Evolutionary conservation across 1,140 invertebrate genomes (phyloP).

Genomic region (Cydia pomonella): DNA sequence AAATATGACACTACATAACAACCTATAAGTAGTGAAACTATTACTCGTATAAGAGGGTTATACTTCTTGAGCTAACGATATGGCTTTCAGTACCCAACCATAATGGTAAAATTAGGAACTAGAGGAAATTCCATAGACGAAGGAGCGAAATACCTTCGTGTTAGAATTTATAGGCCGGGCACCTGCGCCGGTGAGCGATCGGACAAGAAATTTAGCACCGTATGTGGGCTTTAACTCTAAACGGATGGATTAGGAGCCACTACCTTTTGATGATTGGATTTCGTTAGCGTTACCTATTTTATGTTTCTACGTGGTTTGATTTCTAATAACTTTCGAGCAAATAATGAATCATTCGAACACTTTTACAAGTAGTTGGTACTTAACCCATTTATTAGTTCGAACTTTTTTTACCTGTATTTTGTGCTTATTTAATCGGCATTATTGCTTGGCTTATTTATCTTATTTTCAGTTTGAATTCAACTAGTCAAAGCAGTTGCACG

Average conservation of each 20-base stretch:
- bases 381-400: no score
- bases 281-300: background rate
- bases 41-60: background rate
- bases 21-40: no score
- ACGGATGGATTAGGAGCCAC: slow-evolving; percentile 23
- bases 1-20: no score
- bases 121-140: slow-evolving; percentile 24
- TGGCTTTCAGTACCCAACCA: background rate
- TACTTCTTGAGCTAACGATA: background rate
- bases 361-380: background rate
- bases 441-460: no score
- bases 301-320: slow-evolving; percentile 21
- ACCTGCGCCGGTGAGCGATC: slow-evolving; percentile 24
- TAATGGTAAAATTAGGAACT: slow-evolving; percentile 24
- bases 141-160: slow-evolving; percentile 31
- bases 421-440: no score
- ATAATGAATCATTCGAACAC: background rate
- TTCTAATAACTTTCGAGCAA: background rate
- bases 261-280: slow-evolving; percentile 26
- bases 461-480: no score
- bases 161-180: slow-evolving; percentile 25
- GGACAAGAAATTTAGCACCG: slow-evolving; percentile 31
- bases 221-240: slow-evolving; percentile 27
- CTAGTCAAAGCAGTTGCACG: no score
- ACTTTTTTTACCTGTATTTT: no score